Percentiles rank a stretch among this genome's conserved stretches.
Evolutionary conservation across 2,888 invertebrate species (phyloP).

Genomic region (Poecilobothrus nobilitatus): DNA sequence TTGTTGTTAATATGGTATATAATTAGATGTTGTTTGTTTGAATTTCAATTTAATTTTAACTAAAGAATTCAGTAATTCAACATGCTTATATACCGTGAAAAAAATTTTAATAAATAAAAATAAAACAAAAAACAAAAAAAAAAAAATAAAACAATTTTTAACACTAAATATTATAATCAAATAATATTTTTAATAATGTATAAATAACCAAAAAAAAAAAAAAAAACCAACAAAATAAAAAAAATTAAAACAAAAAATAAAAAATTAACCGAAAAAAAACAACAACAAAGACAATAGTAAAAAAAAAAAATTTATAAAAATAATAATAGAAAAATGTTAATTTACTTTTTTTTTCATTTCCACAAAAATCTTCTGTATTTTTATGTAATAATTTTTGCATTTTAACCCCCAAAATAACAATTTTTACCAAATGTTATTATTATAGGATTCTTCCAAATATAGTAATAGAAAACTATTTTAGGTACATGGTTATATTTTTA

Average conservation of each 20-base stretch:
- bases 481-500: neutral
- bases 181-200: no score
- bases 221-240: neutral
- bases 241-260: neutral
- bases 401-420: neutral
- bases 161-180: no score
- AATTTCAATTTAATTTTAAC: neutral
- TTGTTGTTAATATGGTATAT: no score
- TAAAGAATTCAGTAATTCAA: neutral
- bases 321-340: no score
- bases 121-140: neutral
- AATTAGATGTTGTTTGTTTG: neutral
- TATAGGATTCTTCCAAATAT: neutral
- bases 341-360: neutral
- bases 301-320: no score
- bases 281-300: no score
- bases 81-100: constrained; percentile 8
- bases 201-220: neutral
- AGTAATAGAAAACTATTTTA: neutral
- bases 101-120: neutral
- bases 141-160: neutral
- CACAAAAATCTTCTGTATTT: neutral
- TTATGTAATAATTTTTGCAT: neutral
- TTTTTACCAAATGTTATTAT: neutral
- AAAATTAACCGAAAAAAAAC: neutral